phyloP scores from a whole-genome alignment of 1,140 invertebrate genomes.

The Trachymyrmex septentrionalis region DNA sequence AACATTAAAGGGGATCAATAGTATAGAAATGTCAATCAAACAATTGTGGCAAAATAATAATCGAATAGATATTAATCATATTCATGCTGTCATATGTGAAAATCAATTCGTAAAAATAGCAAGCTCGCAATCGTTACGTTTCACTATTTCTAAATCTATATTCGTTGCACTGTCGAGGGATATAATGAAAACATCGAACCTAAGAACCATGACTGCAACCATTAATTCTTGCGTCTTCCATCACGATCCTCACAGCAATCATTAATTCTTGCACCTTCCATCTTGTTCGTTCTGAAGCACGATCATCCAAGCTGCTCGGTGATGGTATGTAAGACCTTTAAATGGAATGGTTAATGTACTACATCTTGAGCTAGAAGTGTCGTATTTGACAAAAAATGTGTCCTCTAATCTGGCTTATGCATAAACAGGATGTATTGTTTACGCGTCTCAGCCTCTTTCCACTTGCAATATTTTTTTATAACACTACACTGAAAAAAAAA shows the following conservation, averaged over 20 bases:
- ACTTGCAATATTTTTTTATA: slow-evolving; percentile 5
- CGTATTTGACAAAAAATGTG: slow-evolving; percentile 25
- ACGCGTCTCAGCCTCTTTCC: not conserved
- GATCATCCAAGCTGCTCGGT: slow-evolving; percentile 42
- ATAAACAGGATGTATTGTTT: slow-evolving; percentile 18
- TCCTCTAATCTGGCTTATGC: not conserved
- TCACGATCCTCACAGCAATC: slow-evolving; percentile 39
- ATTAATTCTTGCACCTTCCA: slow-evolving; percentile 57
- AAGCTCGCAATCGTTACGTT: slow-evolving; percentile 15
- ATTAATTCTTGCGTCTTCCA: slow-evolving; percentile 62
- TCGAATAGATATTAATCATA: slow-evolving; percentile 33
- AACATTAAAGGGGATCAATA: not conserved
- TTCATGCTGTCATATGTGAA: not conserved
- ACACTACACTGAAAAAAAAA: no score
- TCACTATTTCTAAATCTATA: slow-evolving; percentile 18
- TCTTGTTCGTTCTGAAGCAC: slow-evolving; percentile 48
- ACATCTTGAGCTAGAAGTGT: not conserved
- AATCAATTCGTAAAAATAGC: slow-evolving; percentile 8
- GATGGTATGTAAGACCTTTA: slow-evolving; percentile 62
- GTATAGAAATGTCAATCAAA: slow-evolving; percentile 1
- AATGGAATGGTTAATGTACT: slow-evolving; percentile 47
- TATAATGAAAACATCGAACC: slow-evolving; percentile 67
- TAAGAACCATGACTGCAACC: slow-evolving; percentile 32
- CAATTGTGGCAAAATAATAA: not conserved
- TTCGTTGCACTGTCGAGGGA: slow-evolving; percentile 2